Conservation (phyloP, 2,113 vertebrate species). For the Colaptes auratus region DNA sequence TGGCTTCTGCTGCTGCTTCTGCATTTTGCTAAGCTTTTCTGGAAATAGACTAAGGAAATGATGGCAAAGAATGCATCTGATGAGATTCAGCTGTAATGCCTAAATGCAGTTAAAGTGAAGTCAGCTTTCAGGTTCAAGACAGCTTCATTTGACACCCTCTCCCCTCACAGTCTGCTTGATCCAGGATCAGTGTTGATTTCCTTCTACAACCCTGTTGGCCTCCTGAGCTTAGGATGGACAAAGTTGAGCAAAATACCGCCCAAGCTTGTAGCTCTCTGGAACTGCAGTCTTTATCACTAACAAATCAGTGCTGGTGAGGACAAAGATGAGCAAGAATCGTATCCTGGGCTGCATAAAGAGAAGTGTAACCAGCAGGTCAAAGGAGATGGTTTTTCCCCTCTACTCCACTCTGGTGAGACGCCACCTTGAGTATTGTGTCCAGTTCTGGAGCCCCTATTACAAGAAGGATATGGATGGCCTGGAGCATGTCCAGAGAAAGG, state of each 20-base stretch:
- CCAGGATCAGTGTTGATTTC: neutral
- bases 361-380: no score
- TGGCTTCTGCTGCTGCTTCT: no score
- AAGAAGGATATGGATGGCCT: no score
- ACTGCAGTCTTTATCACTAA: accelerated
- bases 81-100: neutral
- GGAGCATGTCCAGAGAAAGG: no score
- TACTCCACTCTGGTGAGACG: no score
- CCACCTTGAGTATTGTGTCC: no score
- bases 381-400: no score
- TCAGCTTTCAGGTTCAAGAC: neutral
- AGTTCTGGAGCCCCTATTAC: no score
- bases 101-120: neutral
- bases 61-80: neutral
- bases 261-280: accelerated
- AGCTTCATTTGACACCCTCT: neutral
- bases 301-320: neutral
- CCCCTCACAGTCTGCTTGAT: neutral
- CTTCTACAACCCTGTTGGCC: neutral
- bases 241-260: accelerated
- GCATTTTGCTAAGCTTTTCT: no score
- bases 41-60: neutral
- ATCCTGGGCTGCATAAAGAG: no score
- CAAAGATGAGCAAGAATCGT: no score
- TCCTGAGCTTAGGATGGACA: neutral